Evolutionary conservation across 2,797 vertebrate species (phyloP), one percentile per base, ranked within the genome.

Genomic region (Parambassis ranga): DNA sequence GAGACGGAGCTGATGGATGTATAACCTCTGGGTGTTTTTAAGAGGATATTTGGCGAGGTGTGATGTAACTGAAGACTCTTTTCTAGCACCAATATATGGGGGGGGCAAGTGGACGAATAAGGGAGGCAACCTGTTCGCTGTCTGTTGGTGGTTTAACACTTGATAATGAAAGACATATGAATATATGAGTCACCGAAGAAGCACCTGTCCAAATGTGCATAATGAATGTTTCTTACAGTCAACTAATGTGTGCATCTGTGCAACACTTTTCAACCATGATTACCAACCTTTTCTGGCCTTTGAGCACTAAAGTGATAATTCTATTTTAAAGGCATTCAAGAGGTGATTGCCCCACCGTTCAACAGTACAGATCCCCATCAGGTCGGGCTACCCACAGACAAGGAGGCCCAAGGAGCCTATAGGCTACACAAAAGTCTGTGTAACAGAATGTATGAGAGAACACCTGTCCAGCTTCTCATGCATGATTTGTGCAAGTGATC

Each of bases 1-100:
- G 50, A 50, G 49, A 57, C 28, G 7, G 33, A 56, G 71, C 62
- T 78, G 78, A 80, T 63, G 43, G 81, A 86, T 79, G 82, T 55
- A 4, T 4, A 22, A 33, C 42, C 32, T 16, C 56, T 4, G 43
- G 63, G 36, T 2, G 6, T 42, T 72, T 73, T 72, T 24, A 35
- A 22, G 10, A 57, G 60, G 55, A 65, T 48, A 31, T 31, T 42
- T 32, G 63, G 28, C 27, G n/a, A 69, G 66, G 66, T 71, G 72
- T 56, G 48, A 71, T 47, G 68, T 33, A 74, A 77, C 61, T 50
- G 38, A 49, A 79, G 58, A 65, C 43, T 70, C 61, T 47, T 67
- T 53, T 53, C 63, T 24, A 31, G 53, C 27, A 28, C 32, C 38
- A 8, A n/a, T n/a, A n/a, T n/a, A n/a, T n/a, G n/a, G n/a, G n/a